Evolutionary conservation across 64 coral and sea anemone genomes (phyloP), one percentile per base, ranked within the genome.

Genomic region (Montipora cactus): DNA sequence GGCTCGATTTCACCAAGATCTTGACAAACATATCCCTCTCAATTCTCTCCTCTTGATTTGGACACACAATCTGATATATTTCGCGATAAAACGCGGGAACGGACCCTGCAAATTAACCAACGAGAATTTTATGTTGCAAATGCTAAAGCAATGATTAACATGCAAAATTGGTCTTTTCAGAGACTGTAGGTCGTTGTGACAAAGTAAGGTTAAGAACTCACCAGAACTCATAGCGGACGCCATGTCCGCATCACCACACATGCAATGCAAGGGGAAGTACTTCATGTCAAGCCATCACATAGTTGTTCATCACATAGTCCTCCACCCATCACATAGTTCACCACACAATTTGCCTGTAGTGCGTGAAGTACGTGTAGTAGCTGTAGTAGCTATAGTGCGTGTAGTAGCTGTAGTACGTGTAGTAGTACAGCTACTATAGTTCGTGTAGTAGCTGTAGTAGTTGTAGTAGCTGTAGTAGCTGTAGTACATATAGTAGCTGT

Each of bases 51-150:
- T 97, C 96, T 49, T 97, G 92, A 44, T 97, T 97, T 2, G 96
- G 96, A 81, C 96, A 97, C 67, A 92, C 96, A 58, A 97, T 97
- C 52, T 95, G 89, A 85, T 97, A 97, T 47, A 95, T 84, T 77
- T 97, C 96, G 1, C 96, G 89, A 52, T 97, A 97, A 79, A 95
- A 92, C 18, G 89, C 22, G 10, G 96, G 96, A 19, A 95, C 93
- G 18, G 96, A 92, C 1, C 96, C 96, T 97, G 61, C 25, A 94
- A 52, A 78, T 62, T 66, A 53, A 88, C 58, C 47, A 80, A 84
- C 4, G 20, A 13, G 59, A 57, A 59, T 47, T 77, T 77, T 59
- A 89, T 47, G 58, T 49, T 46, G 10, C 13, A 11, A 28, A 0
- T 70, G 50, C 7, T 8, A 49, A 44, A 49, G 18, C 14, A 69